Percentiles rank a stretch among this genome's conserved stretches.
phyloP scores from a whole-genome alignment of 1,140 invertebrate species.

The Argopecten irradians region DNA sequence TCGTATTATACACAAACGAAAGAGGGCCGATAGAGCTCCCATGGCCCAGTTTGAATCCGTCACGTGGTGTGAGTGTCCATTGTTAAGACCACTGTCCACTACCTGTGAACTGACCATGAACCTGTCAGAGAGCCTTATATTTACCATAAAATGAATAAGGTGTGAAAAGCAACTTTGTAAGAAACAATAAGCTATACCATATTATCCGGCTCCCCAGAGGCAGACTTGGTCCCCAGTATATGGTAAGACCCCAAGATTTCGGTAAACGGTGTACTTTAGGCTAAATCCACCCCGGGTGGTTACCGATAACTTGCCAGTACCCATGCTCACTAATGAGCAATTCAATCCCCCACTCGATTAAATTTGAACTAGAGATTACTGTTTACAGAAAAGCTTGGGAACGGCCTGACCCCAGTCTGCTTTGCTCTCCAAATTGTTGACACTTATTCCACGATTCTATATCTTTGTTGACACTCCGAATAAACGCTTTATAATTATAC shows the following conservation, averaged over 20 bases:
- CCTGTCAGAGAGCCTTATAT: background rate
- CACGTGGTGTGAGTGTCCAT: background rate
- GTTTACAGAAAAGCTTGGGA: slow-evolving; percentile 15
- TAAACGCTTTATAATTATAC: background rate
- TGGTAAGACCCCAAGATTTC: background rate
- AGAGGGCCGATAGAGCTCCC: background rate
- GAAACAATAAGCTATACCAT: background rate
- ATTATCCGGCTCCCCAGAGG: background rate
- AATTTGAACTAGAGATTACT: slow-evolving; percentile 1
- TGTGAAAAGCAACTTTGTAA: background rate
- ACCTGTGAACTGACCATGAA: background rate
- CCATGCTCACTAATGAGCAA: background rate
- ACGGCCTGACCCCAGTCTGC: background rate
- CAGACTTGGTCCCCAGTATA: background rate
- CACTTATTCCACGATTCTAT: background rate
- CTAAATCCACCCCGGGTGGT: background rate
- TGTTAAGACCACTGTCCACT: background rate
- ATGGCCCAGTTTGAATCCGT: background rate
- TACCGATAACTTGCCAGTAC: background rate
- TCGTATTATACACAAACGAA: too few species aligned
- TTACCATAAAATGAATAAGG: background rate
- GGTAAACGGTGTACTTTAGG: background rate
- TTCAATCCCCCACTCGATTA: background rate
- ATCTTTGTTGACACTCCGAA: slow-evolving; percentile 5
- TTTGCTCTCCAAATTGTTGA: slow-evolving; percentile 2